A percentile compares a stretch with the other conserved stretches of the same genome.
Conservation (phyloP, 2,797 vertebrate species). For the Argyrosomus regius region DNA sequence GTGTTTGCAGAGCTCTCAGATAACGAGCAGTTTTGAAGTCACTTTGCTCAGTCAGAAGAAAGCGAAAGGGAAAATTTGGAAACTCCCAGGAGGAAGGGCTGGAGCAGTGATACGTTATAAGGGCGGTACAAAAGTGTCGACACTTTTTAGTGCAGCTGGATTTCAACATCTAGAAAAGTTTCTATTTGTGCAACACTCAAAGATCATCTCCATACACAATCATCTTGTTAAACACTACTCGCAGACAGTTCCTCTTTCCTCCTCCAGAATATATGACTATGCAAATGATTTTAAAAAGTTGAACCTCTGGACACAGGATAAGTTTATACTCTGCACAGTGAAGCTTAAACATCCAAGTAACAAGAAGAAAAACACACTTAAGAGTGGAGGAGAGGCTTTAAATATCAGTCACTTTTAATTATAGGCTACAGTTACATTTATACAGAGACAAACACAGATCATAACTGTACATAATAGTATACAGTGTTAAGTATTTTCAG, state of each 20-base stretch:
- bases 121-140: conserved; percentile 62
- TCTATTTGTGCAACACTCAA: not conserved
- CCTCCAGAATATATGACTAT: too few species aligned
- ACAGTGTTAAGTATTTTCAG: conserved; percentile 54
- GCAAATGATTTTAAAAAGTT: too few species aligned
- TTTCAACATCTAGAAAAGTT: not conserved
- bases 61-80: conserved; percentile 19
- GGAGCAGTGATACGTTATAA: conserved; percentile 53
- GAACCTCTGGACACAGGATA: too few species aligned
- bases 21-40: not conserved
- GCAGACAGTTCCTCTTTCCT: too few species aligned
- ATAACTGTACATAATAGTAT: conserved; percentile 51
- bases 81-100: conserved; percentile 52
- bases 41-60: not conserved
- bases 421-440: conserved; percentile 70
- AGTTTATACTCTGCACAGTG: not conserved
- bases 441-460: conserved; percentile 74
- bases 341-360: not conserved
- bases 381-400: conserved; percentile 7
- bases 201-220: too few species aligned
- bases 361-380: not conserved
- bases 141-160: not conserved
- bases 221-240: too few species aligned
- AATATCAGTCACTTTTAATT: conserved; percentile 74
- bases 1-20: not conserved